These are phyloP conservation scores for Pterostichus niger DNA, from an alignment of 2,888 invertebrate genomes.

Conservation along the genomic window DNA sequence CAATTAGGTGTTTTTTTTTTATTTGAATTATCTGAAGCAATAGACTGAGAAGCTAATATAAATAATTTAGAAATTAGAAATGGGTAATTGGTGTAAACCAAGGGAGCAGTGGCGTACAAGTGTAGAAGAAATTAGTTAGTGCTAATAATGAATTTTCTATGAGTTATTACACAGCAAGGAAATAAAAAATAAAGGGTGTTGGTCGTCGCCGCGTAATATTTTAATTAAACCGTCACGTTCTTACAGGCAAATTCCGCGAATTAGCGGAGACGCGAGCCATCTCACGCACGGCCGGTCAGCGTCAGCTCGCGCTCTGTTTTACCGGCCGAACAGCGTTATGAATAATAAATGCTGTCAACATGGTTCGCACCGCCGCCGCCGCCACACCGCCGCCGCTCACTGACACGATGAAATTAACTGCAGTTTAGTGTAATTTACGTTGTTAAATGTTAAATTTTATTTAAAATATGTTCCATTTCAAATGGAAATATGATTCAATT, in stretches of 20 bases:
- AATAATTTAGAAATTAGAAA: not conserved
- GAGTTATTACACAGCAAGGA: constrained; percentile 19
- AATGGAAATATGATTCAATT: constrained; percentile 67
- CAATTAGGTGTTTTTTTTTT: no score
- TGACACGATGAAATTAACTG: constrained; percentile 66
- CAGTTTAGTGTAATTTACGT: constrained; percentile 67
- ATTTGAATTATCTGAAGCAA: no score
- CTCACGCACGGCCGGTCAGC: constrained; percentile 20
- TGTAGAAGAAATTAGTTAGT: not conserved
- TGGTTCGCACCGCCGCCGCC: constrained; percentile 38
- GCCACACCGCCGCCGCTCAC: constrained; percentile 24
- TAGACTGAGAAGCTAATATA: not conserved
- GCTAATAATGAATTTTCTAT: constrained; percentile 37
- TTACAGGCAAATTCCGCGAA: constrained; percentile 24
- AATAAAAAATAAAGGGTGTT: constrained; percentile 1
- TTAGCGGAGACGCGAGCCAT: constrained; percentile 8
- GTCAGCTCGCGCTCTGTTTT: constrained; percentile 27
- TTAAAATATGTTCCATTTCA: constrained; percentile 67
- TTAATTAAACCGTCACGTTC: constrained; percentile 19
- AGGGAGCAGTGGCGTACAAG: not conserved
- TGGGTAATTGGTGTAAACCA: not conserved
- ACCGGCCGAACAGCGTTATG: constrained; percentile 60
- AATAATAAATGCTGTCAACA: constrained; percentile 67
- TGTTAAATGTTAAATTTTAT: constrained; percentile 67
- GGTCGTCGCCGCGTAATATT: not conserved